phyloP scores from a whole-genome alignment of 1,140 invertebrate species.

The Euura saliciscinereae region DNA sequence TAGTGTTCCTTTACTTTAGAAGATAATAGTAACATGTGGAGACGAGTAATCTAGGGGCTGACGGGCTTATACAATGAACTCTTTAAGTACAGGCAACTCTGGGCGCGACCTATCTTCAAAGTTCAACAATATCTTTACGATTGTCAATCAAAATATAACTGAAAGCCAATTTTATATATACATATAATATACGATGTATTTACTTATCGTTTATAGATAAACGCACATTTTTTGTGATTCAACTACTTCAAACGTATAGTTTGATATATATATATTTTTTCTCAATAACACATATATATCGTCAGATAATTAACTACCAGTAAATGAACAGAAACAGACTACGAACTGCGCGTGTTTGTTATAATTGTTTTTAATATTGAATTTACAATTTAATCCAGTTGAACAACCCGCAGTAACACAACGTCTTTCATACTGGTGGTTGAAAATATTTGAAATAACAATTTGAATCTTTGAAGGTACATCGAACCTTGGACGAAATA shows the following conservation, averaged over 20 bases:
- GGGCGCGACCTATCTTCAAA: slow-evolving; percentile 28
- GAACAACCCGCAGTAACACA: too few species aligned
- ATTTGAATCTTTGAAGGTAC: slow-evolving; percentile 1
- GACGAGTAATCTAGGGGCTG: slow-evolving; percentile 32
- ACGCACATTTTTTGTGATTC: background rate
- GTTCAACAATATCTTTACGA: background rate
- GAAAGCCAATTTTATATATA: background rate
- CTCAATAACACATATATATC: too few species aligned
- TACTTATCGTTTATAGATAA: background rate
- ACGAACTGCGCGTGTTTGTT: too few species aligned
- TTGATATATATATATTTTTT: too few species aligned
- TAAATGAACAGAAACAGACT: too few species aligned
- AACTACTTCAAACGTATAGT: too few species aligned
- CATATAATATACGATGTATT: background rate
- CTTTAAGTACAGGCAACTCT: background rate
- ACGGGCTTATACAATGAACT: slow-evolving; percentile 38
- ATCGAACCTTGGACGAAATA: background rate
- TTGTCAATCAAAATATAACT: too few species aligned
- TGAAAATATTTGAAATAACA: background rate
- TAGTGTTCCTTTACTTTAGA: slow-evolving; percentile 45
- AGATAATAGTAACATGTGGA: slow-evolving; percentile 31
- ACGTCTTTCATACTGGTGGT: too few species aligned
- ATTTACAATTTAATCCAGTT: too few species aligned
- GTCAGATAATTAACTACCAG: too few species aligned
- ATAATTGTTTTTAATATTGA: too few species aligned